Conservation (phyloP, 1,140 invertebrate species). For the Zaprionus camerounensis region DNA sequence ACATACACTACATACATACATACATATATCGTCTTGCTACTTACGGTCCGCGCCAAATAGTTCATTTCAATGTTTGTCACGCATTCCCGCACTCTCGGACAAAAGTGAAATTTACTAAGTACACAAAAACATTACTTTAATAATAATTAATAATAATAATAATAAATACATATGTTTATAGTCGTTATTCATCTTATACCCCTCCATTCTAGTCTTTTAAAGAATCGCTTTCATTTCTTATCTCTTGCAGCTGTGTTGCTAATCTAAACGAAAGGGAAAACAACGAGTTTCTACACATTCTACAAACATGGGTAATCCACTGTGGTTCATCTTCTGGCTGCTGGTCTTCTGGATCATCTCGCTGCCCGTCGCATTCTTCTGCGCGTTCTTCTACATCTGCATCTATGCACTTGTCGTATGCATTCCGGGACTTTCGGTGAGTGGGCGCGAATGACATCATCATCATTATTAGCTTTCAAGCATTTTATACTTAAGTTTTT, state of each 20-base stretch:
- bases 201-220: conserved; percentile 7
- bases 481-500: conserved; percentile 28
- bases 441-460: conserved; percentile 61
- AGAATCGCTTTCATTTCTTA: conserved; percentile 54
- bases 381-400: conserved; percentile 90
- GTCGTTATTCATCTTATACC: too few species aligned
- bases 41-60: conserved; percentile 50
- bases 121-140: too few species aligned
- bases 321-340: conserved; percentile 91
- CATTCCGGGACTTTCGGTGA: conserved; percentile 86
- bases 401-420: conserved; percentile 90
- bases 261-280: conserved; percentile 20
- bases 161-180: too few species aligned
- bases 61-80: conserved; percentile 66
- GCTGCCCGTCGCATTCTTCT: conserved; percentile 90
- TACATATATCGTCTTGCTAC: conserved; percentile 18
- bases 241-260: conserved; percentile 37
- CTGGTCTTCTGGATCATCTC: conserved; percentile 90
- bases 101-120: conserved; percentile 61
- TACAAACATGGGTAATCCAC: conserved; percentile 84
- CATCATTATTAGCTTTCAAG: background rate
- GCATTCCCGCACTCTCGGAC: conserved; percentile 35
- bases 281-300: conserved; percentile 37
- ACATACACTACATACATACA: background rate
- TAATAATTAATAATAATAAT: too few species aligned